Evolutionary conservation across 2,888 invertebrate species (phyloP), one percentile per base, ranked within the genome.

Genomic region (Apomyelois bistriatella): DNA sequence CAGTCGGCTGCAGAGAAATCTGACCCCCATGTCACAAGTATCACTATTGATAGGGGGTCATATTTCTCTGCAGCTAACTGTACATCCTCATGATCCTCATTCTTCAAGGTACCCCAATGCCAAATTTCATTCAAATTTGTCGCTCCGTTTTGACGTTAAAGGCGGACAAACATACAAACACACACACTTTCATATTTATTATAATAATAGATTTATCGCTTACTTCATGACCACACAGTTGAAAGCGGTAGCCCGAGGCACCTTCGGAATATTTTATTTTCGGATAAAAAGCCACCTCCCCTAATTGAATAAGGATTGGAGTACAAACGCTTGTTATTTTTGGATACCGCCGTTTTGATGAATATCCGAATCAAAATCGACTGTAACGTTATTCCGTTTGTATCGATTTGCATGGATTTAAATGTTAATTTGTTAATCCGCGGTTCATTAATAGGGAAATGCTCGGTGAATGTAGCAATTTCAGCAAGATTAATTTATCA

Each of bases 311-410:
- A 15, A 42, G 16, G 42, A 42, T 42, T 16, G 42, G n/a, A 30
- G 42, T n/a, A 28, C 17, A n/a, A 42, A 42, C 42, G 28, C 30
- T 43, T 28, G 43, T 43, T 43, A 43, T 41, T 22, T 43, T 13
- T 43, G 28, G 3, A 43, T 12, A 43, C 28, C 30, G 13, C 12
- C 43, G 30, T 28, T 38, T 38, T 43, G 28, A 7, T 22, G 43
- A 8, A 10, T 30, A 43, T 28, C n/a, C 43, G 43, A 48, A 48
- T 48, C 28, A 8, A 38, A 28, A 38, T 48, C 48, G 48, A 48
- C 22, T 48, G 38, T 48, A 48, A 48, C 22, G 22, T 22, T 22
- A 22, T 28, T 48, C 28, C 22, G 28, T 28, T 48, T 28, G 48
- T 36, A 36, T 48, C 48, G 49, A 40, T 49, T 40, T 47, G 13